Percentiles rank a stretch among this genome's conserved stretches.
phyloP scores from a whole-genome alignment of 1,140 invertebrate species.

The Euura saliciscinereae region DNA sequence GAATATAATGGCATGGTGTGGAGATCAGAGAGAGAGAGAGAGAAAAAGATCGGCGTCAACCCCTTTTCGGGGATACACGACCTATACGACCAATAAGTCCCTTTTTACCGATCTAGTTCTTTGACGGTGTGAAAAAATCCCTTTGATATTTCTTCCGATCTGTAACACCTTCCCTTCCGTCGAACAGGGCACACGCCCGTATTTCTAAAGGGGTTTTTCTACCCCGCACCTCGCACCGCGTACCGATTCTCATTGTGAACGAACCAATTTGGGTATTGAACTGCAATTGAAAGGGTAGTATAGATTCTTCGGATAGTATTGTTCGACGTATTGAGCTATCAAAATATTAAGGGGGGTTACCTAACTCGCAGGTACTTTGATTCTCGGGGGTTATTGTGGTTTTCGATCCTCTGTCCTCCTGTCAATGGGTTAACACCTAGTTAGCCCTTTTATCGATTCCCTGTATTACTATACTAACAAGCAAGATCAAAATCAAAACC shows the following conservation, averaged over 20 bases:
- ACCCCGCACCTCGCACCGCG: background rate
- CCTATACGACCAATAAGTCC: conserved; percentile 8
- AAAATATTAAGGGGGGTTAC: conserved; percentile 48
- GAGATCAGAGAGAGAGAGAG: conserved; percentile 2
- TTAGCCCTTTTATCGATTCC: background rate
- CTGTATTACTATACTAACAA: background rate
- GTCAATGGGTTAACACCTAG: conserved; percentile 12
- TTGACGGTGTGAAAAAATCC: conserved; percentile 25
- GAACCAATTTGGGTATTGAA: conserved; percentile 56
- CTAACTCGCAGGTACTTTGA: conserved; percentile 33
- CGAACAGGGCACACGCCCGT: background rate
- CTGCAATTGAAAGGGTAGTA: conserved; percentile 45
- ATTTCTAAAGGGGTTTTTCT: background rate
- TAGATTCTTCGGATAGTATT: conserved; percentile 51
- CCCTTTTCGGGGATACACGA: conserved; percentile 1
- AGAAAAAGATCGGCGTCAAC: background rate
- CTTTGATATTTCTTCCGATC: conserved; percentile 44
- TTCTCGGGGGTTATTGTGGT: conserved; percentile 21
- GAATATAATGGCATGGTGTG: conserved; percentile 16
- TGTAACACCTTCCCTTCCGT: conserved; percentile 48
- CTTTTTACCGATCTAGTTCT: conserved; percentile 23
- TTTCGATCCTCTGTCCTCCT: conserved; percentile 8
- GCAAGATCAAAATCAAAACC: too few relatives aligned
- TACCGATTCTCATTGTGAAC: conserved; percentile 13
- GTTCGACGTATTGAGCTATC: conserved; percentile 53